Base-by-base conservation (phyloP, 30 jellyfish, hydroid and myxozoan genomes). In the Aurelia aurita region DNA sequence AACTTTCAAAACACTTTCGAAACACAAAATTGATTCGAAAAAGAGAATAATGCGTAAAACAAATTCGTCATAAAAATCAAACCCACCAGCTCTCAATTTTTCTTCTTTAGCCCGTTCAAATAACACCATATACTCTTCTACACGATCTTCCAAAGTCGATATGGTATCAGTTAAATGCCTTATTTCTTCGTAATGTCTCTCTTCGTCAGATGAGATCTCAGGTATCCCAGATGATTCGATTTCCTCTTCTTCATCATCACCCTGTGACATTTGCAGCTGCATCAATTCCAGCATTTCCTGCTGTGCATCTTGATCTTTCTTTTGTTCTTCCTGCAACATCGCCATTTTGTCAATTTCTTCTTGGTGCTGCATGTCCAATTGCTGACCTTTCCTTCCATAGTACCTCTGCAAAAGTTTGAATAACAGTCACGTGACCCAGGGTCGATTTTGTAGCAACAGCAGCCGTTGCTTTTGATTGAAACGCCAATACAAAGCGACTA, bases 211-310 rank as follows among this genome's bases (percentile, higher is more conserved):
- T n/a, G 81, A 26, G 1, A 74, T 39, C 10, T 79, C 53, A 14
- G 91, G 79, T 7, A 69, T 32, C 21, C 43, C 25, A 26, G 72
- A 11, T 13, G 62, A 44, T 7, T 21, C 58, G 21, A 19, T 71
- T 13, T 26, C 69, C 28, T 15, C 73, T 59, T 71, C 92, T 3
- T 91, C 77, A 28, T 70, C 89, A 6, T 84, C 91, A 5, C 58
- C 79, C 60, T 68, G 47, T 19, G 84, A 59, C 88, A 84, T 77
- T 62, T 93, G 96, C 77, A 87, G 75, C 58, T 78, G 87, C 94
- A 87, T 32, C 96, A 93, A 76, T 3, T 87, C 96, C 23, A 81
- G 26, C 93, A 87, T 70, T 43, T 93, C 98, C 67, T 81, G 91
- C 74, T 83, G 97, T 5, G 96, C 98, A 11, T 59, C 55, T 47